A percentile compares a stretch with the other conserved stretches of the same genome.
Conservation (phyloP, 2,113 vertebrate genomes). For the Amblyornis subalaris region DNA sequence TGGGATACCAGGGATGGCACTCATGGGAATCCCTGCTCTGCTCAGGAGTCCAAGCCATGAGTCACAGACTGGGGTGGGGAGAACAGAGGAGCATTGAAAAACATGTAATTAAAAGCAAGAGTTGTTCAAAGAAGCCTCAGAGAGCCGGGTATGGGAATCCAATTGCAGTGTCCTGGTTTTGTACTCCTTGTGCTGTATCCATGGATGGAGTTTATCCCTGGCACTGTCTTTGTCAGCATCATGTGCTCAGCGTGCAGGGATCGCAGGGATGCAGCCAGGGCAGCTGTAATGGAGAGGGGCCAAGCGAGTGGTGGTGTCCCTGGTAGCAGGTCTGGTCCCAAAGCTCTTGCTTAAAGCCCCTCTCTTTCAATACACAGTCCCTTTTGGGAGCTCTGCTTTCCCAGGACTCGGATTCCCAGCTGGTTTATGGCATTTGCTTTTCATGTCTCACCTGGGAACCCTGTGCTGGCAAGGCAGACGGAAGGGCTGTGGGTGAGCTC, state of each 20-base stretch:
- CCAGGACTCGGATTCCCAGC: neutral
- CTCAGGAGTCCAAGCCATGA: neutral
- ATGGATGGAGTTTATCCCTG: neutral
- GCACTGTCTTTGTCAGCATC: fast-evolving
- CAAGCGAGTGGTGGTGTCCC: neutral
- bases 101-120: neutral
- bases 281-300: neutral
- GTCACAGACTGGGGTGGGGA: neutral
- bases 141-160: neutral
- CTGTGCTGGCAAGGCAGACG: neutral
- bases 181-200: neutral
- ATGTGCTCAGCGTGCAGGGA: neutral
- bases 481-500: slow-evolving; percentile 3
- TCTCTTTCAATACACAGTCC: neutral
- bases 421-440: neutral
- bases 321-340: neutral
- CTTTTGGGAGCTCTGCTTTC: neutral
- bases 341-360: neutral
- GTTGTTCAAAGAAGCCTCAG: neutral
- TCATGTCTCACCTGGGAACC: slow-evolving; percentile 26
- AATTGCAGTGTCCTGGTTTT: neutral
- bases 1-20: fast-evolving
- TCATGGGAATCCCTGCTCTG: neutral
- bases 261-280: neutral
- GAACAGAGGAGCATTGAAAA: neutral